phyloP scores from a whole-genome alignment of 2,113 vertebrate genomes.

The Grallaria varia region DNA sequence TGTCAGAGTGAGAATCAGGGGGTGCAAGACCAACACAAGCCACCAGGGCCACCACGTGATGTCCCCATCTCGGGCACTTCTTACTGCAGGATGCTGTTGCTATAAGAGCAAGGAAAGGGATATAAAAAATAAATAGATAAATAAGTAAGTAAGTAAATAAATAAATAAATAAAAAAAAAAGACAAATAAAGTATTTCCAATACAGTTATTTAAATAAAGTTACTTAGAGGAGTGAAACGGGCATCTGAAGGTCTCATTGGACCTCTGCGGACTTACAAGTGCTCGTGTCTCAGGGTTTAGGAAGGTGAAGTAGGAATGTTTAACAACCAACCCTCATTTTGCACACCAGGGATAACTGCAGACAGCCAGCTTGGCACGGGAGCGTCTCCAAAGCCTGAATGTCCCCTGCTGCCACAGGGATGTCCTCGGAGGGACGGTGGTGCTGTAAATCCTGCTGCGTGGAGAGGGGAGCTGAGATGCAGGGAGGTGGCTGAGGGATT shows the following conservation, averaged over 20 bases:
- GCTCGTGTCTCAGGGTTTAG: neutral
- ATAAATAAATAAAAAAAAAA: fast-evolving
- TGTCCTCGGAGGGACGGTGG: neutral
- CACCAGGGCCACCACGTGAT: neutral
- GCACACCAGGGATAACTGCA: neutral
- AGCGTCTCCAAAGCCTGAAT: neutral
- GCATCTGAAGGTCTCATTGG: neutral
- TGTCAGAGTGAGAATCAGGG: neutral
- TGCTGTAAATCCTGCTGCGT: neutral
- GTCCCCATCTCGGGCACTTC: neutral
- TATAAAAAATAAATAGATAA: neutral
- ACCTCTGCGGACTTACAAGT: neutral
- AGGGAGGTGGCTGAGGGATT: neutral
- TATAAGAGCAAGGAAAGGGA: neutral
- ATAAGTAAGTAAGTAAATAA: too few relatives aligned
- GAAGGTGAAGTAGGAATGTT: neutral
- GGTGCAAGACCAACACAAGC: neutral
- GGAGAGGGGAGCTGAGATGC: neutral
- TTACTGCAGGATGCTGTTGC: neutral
- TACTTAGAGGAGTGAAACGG: neutral
- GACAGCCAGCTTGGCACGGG: neutral
- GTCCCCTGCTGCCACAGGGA: neutral
- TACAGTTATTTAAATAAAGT: neutral
- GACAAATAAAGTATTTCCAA: neutral
- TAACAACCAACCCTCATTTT: neutral